Percentiles rank a stretch among this genome's conserved stretches.
These are phyloP conservation scores for Manacus vitellinus DNA, from an alignment of 2,113 vertebrate genomes.

Conservation along the genomic window DNA sequence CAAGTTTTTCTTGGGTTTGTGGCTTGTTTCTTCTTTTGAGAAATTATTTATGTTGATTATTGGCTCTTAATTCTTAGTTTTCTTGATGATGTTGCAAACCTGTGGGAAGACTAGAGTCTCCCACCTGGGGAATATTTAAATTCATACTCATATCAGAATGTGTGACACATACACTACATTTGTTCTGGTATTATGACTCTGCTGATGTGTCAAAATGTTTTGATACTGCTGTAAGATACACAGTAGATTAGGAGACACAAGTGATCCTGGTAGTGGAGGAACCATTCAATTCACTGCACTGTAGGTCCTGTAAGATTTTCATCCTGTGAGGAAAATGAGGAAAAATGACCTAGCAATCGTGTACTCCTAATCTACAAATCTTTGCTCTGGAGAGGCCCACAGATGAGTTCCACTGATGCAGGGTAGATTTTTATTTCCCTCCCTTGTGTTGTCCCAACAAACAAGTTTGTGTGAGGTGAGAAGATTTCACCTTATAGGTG, in stretches of 20 bases:
- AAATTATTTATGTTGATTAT: not conserved
- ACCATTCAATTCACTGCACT: not conserved
- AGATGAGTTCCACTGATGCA: not conserved
- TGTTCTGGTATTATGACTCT: not conserved
- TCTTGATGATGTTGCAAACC: not conserved
- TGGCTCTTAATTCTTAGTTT: not conserved
- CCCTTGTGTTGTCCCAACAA: not conserved
- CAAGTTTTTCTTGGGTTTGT: not conserved
- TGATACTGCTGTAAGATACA: not conserved
- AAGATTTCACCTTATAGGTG: not conserved
- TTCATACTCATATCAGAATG: not conserved
- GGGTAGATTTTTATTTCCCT: not conserved
- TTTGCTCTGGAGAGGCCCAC: not conserved
- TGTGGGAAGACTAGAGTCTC: not conserved
- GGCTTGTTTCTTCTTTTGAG: not conserved
- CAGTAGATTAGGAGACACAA: not conserved
- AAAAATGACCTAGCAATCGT: not conserved
- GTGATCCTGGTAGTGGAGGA: not conserved
- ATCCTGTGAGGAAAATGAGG: not conserved
- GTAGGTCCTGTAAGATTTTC: not conserved
- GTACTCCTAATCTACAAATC: not conserved
- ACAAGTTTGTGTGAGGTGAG: not conserved
- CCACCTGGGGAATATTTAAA: not conserved
- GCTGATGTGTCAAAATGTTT: not conserved
- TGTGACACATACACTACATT: accelerated